Evolutionary conservation across 2,797 vertebrate genomes (phyloP).

Genomic region (Peromyscus eremicus): DNA sequence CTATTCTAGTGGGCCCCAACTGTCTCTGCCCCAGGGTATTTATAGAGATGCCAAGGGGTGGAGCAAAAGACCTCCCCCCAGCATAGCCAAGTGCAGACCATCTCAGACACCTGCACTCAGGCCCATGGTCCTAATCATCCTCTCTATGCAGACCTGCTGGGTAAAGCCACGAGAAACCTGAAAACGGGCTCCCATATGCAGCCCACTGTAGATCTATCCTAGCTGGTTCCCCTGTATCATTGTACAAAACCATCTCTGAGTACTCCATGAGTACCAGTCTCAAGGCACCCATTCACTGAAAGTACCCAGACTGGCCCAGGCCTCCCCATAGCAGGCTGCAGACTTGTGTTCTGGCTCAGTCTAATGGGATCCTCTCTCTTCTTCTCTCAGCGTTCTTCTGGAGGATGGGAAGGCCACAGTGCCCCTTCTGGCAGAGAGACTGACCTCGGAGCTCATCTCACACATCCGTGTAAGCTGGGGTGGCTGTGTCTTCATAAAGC

Average conservation of each 20-base stretch:
- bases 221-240: background rate
- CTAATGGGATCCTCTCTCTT: background rate
- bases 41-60: too few species aligned
- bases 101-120: too few species aligned
- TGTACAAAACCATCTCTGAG: rapidly evolving
- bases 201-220: background rate
- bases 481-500: background rate
- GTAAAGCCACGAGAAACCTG: too few species aligned
- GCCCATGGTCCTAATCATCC: too few species aligned
- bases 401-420: slow-evolving; percentile 90
- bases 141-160: too few species aligned
- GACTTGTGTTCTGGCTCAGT: rapidly evolving
- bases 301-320: rapidly evolving
- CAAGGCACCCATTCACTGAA: background rate
- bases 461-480: slow-evolving; percentile 90
- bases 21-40: too few species aligned
- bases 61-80: too few species aligned
- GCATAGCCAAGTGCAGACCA: too few species aligned
- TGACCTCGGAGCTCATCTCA: slow-evolving; percentile 92
- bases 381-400: slow-evolving; percentile 87
- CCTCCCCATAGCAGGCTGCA: background rate
- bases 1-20: too few species aligned
- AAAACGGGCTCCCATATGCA: too few species aligned
- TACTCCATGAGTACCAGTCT: rapidly evolving
- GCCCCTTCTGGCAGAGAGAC: slow-evolving; percentile 92